Percentiles rank a stretch among this genome's conserved stretches.
phyloP scores from a whole-genome alignment of 2,797 vertebrate genomes.

The Falco peregrinus region DNA sequence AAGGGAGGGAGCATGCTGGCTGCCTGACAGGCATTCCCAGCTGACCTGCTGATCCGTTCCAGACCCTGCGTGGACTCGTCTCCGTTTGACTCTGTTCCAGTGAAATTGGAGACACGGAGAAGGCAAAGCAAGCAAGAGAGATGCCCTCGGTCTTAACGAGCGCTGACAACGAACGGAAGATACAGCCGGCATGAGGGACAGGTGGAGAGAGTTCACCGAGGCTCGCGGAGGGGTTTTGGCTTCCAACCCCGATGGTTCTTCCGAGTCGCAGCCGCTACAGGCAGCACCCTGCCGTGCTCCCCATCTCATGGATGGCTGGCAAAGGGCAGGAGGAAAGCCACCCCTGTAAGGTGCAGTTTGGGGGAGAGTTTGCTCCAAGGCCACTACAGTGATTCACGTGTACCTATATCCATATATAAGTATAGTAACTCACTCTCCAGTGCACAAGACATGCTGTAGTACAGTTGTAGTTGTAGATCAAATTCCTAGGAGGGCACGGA shows the following conservation, averaged over 20 bases:
- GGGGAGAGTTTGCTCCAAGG: not conserved
- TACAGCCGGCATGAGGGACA: constrained; percentile 19
- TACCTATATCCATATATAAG: rapidly evolving
- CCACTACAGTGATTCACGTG: rapidly evolving
- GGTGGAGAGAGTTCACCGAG: not conserved
- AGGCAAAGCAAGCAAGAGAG: not conserved
- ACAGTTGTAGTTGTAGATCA: not conserved
- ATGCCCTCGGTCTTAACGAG: constrained; percentile 50
- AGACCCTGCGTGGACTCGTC: constrained; percentile 33
- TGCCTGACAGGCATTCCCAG: constrained; percentile 81
- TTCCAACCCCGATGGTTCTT: not conserved
- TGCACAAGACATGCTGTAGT: not conserved
- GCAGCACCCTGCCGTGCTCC: rapidly evolving
- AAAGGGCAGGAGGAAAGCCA: not conserved
- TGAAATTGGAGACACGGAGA: constrained; percentile 72
- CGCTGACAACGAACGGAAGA: constrained; percentile 58
- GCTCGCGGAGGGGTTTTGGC: not conserved
- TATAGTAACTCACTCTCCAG: not conserved
- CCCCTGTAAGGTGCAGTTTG: too few species aligned
- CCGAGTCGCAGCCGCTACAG: not conserved
- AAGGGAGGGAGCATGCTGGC: constrained; percentile 66
- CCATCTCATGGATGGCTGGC: not conserved
- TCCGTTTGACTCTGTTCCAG: constrained; percentile 64
- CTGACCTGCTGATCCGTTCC: constrained; percentile 79
- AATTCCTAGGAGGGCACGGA: constrained; percentile 32